phyloP scores from a whole-genome alignment of 2,888 invertebrate species.

The Chirona hameri region DNA sequence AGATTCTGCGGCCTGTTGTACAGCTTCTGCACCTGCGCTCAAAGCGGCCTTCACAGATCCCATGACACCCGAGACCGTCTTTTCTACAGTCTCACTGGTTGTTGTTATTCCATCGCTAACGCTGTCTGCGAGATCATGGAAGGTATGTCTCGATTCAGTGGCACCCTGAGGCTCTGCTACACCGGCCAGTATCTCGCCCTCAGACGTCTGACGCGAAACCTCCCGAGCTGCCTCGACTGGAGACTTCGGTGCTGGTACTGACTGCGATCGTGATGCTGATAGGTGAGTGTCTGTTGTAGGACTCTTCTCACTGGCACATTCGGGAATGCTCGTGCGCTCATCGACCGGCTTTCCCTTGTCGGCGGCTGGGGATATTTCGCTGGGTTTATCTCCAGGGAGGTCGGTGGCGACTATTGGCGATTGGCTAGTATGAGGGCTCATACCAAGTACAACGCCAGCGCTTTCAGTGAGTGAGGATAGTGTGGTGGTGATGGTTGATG shows the following conservation, averaged over 20 bases:
- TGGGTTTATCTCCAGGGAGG: no score
- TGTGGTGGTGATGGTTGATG: background rate
- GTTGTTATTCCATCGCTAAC: background rate
- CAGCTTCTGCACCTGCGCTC: background rate
- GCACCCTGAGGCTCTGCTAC: background rate
- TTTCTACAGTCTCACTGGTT: background rate
- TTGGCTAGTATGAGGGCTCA: no score
- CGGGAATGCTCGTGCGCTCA: background rate
- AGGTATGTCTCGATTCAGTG: background rate
- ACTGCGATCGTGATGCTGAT: background rate
- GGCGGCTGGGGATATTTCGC: no score
- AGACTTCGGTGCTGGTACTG: background rate
- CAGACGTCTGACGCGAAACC: background rate
- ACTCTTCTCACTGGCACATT: background rate
- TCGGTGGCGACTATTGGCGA: no score
- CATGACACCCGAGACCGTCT: background rate
- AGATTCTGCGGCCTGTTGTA: background rate
- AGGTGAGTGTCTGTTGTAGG: background rate
- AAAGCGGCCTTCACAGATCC: background rate
- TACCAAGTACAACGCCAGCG: background rate
- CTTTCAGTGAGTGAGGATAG: background rate
- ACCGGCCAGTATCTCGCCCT: background rate
- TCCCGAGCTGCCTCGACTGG: background rate
- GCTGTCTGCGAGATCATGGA: background rate
- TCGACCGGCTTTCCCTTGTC: no score